Percentiles rank a stretch among this genome's conserved stretches.
phyloP scores from a whole-genome alignment of 2,888 invertebrate genomes.

The Drosophila silvestris region DNA sequence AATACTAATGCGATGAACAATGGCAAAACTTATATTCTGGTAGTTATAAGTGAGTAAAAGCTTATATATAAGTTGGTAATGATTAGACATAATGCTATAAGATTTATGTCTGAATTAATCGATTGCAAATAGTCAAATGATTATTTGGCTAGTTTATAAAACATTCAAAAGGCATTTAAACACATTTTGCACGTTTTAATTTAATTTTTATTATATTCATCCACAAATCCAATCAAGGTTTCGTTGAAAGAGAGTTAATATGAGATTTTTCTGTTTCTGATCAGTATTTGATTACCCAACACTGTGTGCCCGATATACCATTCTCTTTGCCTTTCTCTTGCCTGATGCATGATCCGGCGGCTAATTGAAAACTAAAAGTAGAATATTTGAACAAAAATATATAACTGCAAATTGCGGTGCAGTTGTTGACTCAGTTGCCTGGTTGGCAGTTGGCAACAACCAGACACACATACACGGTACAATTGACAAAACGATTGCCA shows the following conservation, averaged over 20 bases:
- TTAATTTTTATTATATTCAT: not conserved
- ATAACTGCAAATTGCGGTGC: constrained; percentile 39
- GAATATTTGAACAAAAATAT: constrained; percentile 42
- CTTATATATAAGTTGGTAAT: not conserved
- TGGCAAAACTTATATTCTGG: not conserved
- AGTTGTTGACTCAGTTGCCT: not conserved
- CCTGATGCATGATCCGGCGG: constrained; percentile 37
- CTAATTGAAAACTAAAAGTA: constrained; percentile 72
- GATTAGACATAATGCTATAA: not conserved
- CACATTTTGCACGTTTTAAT: not conserved
- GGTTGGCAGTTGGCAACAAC: constrained; percentile 37
- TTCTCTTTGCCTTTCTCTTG: constrained; percentile 79
- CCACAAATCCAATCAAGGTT: not conserved
- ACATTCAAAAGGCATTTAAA: not conserved
- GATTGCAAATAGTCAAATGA: not conserved
- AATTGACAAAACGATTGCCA: constrained; percentile 78
- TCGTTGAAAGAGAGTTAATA: not conserved
- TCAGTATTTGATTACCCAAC: constrained; percentile 19
- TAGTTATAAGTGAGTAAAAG: not conserved
- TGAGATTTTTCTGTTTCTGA: not conserved
- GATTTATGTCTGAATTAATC: not conserved
- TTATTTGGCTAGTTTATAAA: not conserved
- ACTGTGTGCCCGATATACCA: constrained; percentile 39
- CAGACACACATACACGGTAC: constrained; percentile 9
- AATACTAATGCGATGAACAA: not conserved